Percentiles rank a stretch among this genome's conserved stretches.
Conservation (phyloP, 64 coral and sea anemone species). For the Pocillopora damicornis region DNA sequence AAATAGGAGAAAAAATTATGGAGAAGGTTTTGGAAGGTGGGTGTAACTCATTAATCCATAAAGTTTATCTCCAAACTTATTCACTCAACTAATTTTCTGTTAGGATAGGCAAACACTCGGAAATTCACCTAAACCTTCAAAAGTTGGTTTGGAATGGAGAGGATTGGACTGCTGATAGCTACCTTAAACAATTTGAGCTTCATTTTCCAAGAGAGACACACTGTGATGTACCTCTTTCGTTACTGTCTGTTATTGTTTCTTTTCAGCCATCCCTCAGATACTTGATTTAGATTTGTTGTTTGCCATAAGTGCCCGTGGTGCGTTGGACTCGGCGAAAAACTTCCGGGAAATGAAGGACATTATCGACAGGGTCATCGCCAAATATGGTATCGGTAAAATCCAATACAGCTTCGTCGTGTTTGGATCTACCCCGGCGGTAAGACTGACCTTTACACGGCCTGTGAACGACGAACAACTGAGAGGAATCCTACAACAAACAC, state of each 20-base stretch:
- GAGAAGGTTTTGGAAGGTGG: constrained; percentile 53
- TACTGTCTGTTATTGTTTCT: neutral
- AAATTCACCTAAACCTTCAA: too few species aligned
- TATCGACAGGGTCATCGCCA: constrained; percentile 59
- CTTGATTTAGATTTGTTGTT: constrained; percentile 43
- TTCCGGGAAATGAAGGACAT: constrained; percentile 65
- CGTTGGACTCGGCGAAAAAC: constrained; percentile 25
- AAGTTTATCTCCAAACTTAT: too few species aligned
- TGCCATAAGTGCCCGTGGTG: constrained; percentile 54
- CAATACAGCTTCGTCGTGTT: constrained; percentile 54
- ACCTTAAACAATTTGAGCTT: too few species aligned
- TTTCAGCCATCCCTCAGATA: constrained; percentile 38
- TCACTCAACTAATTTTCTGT: too few species aligned
- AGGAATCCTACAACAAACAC: neutral
- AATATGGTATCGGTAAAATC: constrained; percentile 65
- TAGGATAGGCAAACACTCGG: too few species aligned
- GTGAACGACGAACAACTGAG: constrained; percentile 7
- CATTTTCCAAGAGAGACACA: too few species aligned
- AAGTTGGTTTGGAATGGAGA: too few species aligned
- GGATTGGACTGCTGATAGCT: too few species aligned
- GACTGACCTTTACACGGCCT: constrained; percentile 54
- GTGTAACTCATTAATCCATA: neutral
- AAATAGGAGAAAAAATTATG: constrained; percentile 56
- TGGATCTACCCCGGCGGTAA: constrained; percentile 39
- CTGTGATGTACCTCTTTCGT: too few species aligned